Evolutionary conservation across 2,113 vertebrate genomes (phyloP).

Genomic region (Alouatta palliata): DNA sequence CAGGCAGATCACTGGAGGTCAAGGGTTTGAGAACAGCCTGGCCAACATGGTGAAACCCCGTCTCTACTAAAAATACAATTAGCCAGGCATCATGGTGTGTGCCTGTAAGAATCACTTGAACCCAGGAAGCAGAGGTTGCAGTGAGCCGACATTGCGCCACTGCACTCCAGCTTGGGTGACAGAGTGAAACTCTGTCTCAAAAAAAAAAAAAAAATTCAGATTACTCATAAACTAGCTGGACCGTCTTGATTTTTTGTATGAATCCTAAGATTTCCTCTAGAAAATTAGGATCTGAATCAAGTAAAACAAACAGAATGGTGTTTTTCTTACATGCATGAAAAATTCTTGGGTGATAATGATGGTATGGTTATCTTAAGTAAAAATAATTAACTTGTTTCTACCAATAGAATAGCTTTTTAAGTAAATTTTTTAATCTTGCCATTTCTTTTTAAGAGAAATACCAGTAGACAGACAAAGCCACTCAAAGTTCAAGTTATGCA

Average conservation of each 20-base stretch:
- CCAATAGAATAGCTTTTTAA: conserved; percentile 48
- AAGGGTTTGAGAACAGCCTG: no score
- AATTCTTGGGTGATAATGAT: background rate
- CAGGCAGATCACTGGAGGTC: no score
- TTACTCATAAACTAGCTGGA: background rate
- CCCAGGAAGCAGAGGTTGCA: no score
- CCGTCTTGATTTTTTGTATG: background rate
- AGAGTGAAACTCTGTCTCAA: no score
- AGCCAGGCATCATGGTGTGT: no score
- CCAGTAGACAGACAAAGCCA: conserved; percentile 97
- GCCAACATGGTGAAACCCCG: no score
- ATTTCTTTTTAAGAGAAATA: conserved; percentile 91
- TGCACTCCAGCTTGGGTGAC: no score
- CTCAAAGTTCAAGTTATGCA: conserved; percentile 98
- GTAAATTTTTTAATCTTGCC: conserved; percentile 65
- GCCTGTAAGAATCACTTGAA: no score
- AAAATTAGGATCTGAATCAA: background rate
- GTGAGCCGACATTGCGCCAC: no score
- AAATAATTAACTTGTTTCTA: conserved; percentile 9
- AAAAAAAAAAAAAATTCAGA: background rate
- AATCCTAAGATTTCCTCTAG: background rate
- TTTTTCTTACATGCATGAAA: background rate
- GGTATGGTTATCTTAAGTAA: background rate
- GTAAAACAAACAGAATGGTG: background rate
- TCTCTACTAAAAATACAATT: no score